Evolutionary conservation across 2,888 invertebrate genomes (phyloP).

Genomic region (Anoplius nigerrimus): DNA sequence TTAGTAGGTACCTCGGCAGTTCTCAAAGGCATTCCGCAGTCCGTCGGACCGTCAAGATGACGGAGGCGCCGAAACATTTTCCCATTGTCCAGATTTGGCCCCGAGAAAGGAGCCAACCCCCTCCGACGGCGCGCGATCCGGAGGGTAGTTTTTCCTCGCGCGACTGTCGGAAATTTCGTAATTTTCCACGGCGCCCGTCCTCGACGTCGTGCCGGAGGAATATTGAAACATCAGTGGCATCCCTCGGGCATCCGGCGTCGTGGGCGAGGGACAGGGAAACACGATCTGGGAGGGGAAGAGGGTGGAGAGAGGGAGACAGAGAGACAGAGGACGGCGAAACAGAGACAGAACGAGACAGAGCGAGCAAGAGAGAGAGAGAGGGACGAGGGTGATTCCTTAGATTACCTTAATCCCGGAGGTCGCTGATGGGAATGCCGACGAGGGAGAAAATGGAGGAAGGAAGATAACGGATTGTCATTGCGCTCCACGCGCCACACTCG

Average conservation of each 20-base stretch:
- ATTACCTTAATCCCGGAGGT: conserved; percentile 37
- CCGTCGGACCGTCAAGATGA: too few relatives aligned
- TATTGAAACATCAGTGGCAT: conserved; percentile 30
- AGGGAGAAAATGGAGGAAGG: conserved; percentile 23
- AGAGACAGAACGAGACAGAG: too few relatives aligned
- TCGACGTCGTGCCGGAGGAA: background rate
- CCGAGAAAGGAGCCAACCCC: too few relatives aligned
- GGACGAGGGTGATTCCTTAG: conserved; percentile 12
- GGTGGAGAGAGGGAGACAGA: background rate
- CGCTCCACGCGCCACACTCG: background rate
- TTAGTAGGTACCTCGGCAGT: too few relatives aligned
- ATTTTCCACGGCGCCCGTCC: background rate
- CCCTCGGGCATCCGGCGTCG: conserved; percentile 4
- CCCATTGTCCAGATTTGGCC: too few relatives aligned
- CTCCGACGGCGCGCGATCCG: too few relatives aligned
- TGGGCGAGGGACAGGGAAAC: background rate
- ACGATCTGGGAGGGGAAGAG: background rate
- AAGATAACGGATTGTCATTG: conserved; percentile 34
- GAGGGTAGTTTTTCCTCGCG: background rate
- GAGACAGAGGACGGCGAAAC: too few relatives aligned
- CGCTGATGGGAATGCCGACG: conserved; percentile 14
- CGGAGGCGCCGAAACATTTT: too few relatives aligned
- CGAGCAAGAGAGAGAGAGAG: background rate
- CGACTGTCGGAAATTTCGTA: conserved; percentile 7
- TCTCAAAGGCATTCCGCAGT: too few relatives aligned